Base-by-base conservation (phyloP, 2,113 vertebrate genomes). In the Madoqua kirkii region DNA sequence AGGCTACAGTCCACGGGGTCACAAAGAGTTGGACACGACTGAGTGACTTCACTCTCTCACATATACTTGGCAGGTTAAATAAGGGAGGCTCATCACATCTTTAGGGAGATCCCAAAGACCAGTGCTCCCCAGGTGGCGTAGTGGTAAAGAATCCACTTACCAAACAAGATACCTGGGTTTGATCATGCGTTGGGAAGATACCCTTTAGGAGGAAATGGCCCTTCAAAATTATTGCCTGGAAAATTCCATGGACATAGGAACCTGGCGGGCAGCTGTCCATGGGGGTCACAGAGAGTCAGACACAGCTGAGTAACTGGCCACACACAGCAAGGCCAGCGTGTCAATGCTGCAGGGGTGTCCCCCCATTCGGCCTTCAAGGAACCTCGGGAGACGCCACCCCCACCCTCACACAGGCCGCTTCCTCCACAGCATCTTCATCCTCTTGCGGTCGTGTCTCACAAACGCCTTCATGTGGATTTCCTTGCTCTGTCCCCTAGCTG, bases 331-430 rank as follows among this genome's bases (percentile, higher is more conserved):
- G 82, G 11, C 5, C 0, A 67, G 17, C 14, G 9, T n/a, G 2
- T 50, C 6, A 2, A 40, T 29, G 17, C 15, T 60, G 36, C 0
- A 6, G 36, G 48, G 7, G 16, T 14, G 9, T 29, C 11, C 4
- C 43, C 64, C 45, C 16, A 3, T 21, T 52, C n/a, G 23, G 25
- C 31, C 50, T 50, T 45, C 81, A 29, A 13, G 54, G 48, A 11
- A 16, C 71, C 59, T 43, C 7, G 33, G 45, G 48, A 62, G 76
- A 10, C 90, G 1, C 1, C 7, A 4, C 10, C 40, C 21, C 40
- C 17, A 9, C 48, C 21, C 3, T 16, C n/a, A 29, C 2, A 76
- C 81, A 14, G 3, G 31, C 52, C 45, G 14, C 6, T 7, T 57
- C 45, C 71, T 89, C 29, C 13, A 1, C 3, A 16, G 45, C 10